Evolutionary conservation across 2,888 invertebrate genomes (phyloP).

Genomic region (Fabriciana adippe): DNA sequence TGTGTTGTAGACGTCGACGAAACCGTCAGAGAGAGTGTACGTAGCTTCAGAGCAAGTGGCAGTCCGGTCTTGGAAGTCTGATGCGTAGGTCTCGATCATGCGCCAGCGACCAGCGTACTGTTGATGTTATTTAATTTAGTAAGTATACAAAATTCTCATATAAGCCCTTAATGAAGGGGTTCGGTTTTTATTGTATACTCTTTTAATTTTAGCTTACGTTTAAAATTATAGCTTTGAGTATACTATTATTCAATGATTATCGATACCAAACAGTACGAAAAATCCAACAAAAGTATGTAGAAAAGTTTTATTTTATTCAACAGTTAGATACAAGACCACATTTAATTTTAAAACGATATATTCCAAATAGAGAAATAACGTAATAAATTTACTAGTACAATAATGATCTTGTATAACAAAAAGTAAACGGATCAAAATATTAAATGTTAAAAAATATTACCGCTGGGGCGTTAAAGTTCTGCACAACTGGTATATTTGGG

Average conservation of each 20-base stretch:
- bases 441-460: constrained; percentile 42
- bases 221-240: no score
- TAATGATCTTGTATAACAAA: no score
- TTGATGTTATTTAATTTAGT: background rate
- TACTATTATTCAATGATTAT: no score
- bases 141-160: no score
- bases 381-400: no score
- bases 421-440: background rate
- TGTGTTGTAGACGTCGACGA: constrained; percentile 44
- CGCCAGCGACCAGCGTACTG: constrained; percentile 44
- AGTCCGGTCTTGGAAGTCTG: constrained; percentile 36
- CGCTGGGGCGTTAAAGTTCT: constrained; percentile 50
- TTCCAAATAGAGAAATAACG: no score
- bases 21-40: constrained; percentile 35
- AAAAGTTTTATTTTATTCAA: background rate
- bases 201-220: no score
- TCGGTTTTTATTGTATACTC: no score
- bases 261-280: constrained; percentile 8
- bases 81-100: constrained; percentile 41
- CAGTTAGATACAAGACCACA: no score
- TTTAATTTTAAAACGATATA: no score
- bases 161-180: no score
- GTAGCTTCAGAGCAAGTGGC: constrained; percentile 44
- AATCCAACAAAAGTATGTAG: no score
- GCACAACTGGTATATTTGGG: constrained; percentile 49